Base-by-base conservation (phyloP, 2,797 vertebrate genomes). In the Darevskia mixta region DNA sequence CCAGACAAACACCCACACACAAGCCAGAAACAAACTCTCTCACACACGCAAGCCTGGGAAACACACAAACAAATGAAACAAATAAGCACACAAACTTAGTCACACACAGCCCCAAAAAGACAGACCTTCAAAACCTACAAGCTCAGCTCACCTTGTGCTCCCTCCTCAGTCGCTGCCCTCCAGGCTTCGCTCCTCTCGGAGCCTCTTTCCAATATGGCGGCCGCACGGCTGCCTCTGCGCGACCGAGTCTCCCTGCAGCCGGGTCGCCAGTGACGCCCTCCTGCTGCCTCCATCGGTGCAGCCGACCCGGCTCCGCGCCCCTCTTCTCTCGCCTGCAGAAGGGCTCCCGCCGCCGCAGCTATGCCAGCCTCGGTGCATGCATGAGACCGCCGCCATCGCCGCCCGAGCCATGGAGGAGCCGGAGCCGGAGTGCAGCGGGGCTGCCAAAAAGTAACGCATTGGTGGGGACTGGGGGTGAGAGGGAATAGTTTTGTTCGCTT, bases 141-240 rank as follows among this genome's bases (percentile, higher is more conserved):
- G n/a, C n/a, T n/a, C n/a, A n/a, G n/a, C n/a, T n/a, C n/a, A n/a
- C n/a, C n/a, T n/a, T n/a, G n/a, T n/a, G n/a, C n/a, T n/a, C n/a
- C n/a, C n/a, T n/a, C n/a, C n/a, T n/a, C n/a, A n/a, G n/a, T n/a
- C n/a, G n/a, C n/a, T n/a, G n/a, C n/a, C n/a, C 95, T 96, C 96
- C 94, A 96, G 96, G 97, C 94, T 92, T 95, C 96, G 93, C 97
- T 97, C 97, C 96, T 82, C 91, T 96, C 95, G 94, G 96, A 97
- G 97, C 96, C 95, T 96, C 96, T 95, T 97, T 95, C 91, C 98
- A 99, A 99, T 97, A 99, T 99, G 98, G 98, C 98, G 96, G 97
- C 97, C 88, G 95, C 97, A 95, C 93, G 93, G 90, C 91, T 92
- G 85, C 93, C 91, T 93, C 87, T 90, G 89, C 89, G 93, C 92